phyloP scores from a whole-genome alignment of 2,888 invertebrate species.

The Frankliniella fusca region DNA sequence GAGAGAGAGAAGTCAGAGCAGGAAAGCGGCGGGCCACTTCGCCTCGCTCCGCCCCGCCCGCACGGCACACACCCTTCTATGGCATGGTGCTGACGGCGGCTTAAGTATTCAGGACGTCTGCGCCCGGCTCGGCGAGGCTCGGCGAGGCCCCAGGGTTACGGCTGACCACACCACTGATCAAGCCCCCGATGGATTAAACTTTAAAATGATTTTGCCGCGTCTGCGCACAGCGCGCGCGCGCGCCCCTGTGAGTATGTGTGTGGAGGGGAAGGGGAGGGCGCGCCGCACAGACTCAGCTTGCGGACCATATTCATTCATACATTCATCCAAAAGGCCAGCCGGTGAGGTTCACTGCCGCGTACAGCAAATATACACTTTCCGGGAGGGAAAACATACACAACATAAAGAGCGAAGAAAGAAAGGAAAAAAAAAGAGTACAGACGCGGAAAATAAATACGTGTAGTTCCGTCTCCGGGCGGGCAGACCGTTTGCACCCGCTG shows the following conservation, averaged over 20 bases:
- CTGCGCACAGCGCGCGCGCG: neutral
- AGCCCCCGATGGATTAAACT: slow-evolving; percentile 17
- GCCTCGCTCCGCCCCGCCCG: neutral
- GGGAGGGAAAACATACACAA: too few species aligned
- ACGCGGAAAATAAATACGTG: too few species aligned
- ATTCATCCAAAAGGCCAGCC: neutral
- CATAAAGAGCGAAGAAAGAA: too few species aligned
- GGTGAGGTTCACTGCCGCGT: too few species aligned
- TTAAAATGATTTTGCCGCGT: neutral
- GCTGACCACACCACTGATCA: slow-evolving; percentile 15
- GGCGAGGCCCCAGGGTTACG: neutral
- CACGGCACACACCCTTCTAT: too few species aligned
- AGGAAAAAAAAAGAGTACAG: too few species aligned
- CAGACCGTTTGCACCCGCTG: too few species aligned
- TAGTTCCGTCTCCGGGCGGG: too few species aligned
- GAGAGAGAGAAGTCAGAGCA: neutral
- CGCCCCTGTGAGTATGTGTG: neutral
- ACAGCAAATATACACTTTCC: too few species aligned
- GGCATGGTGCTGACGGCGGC: neutral
- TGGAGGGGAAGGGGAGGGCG: neutral
- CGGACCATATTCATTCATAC: neutral
- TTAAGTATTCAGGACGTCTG: slow-evolving; percentile 13
- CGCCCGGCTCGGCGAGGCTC: too few species aligned
- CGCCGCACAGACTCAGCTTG: too few species aligned
- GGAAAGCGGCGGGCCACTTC: neutral